Evolutionary conservation across 1,140 invertebrate genomes (phyloP), one percentile per base, ranked within the genome.

Genomic region (Epicauta chinensis): DNA sequence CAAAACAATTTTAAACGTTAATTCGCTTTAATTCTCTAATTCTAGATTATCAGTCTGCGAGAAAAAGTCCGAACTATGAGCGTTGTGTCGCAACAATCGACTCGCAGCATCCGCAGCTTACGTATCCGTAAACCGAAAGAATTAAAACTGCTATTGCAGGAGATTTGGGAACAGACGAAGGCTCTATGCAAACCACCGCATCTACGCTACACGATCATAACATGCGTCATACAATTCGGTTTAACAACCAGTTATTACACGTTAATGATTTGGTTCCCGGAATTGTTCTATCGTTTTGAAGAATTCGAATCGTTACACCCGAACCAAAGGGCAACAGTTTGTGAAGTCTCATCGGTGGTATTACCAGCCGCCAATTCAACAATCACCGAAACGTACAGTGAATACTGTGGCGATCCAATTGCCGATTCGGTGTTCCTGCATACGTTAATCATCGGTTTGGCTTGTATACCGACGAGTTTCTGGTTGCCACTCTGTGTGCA

Each of bases 191-290:
- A 75, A 57, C 75, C 81, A 3, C 84, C 84, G 2, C 81, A 86
- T 69, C 72, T 84, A 36, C 78, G 77, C 59, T 83, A 84, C 60
- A 87, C 84, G 5, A 61, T 83, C n/a, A 73, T 87, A 16, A 82
- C 83, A 2, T 86, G 84, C 63, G 71, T 78, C 2, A 86, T 87
- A 59, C 84, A 86, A 62, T 86, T 87, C 60, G 83, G 84, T 15
- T 70, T 87, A 32, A 86, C 84, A 16, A 82, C 83, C 13, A 89
- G 86, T 60, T 89, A 89, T 65, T 89, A 89, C 66, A 88, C 86
- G 1, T 71, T 89, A 2, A 88, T 89, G 84, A 80, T 89, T 51
- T 89, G 87, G 87, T 89, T 89, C 68, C 87, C 87, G 6, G 86
- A 89, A 65, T 71, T 89, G 58, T 89, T 87, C 70, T 77, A 81